Conservation (phyloP, 2,888 invertebrate genomes). For the Machimus atricapillus region DNA sequence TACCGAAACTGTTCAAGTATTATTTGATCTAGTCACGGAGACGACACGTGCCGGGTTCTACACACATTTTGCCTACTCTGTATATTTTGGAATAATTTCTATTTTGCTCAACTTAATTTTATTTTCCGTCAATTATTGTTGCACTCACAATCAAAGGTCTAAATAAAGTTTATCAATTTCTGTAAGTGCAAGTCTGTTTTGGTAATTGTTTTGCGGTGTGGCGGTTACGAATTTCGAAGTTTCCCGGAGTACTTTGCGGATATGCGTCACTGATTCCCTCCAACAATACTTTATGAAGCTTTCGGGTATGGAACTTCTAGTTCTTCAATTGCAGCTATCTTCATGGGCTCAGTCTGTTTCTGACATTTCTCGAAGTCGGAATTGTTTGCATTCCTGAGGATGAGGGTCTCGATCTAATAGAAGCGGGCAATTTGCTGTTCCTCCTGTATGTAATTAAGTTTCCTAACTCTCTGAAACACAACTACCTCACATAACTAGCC, state of each 20-base stretch:
- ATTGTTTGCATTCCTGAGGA: neutral
- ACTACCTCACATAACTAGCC: neutral
- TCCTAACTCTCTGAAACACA: neutral
- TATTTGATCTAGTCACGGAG: neutral
- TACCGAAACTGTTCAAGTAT: slow-evolving; percentile 5
- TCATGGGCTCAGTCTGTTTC: neutral
- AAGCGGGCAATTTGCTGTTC: neutral
- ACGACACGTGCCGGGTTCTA: neutral
- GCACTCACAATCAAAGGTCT: slow-evolving; percentile 11
- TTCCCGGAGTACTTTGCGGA: neutral
- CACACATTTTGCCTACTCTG: neutral
- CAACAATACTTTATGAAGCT: neutral
- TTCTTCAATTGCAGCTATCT: neutral
- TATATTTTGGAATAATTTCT: neutral
- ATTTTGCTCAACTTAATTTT: neutral
- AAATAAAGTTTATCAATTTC: slow-evolving; percentile 9
- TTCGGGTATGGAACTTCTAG: no score
- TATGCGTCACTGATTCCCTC: neutral
- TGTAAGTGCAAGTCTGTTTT: neutral
- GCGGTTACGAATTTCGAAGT: neutral
- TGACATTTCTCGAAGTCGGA: neutral
- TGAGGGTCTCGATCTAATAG: neutral
- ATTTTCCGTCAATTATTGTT: slow-evolving; percentile 18
- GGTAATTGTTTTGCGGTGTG: neutral
- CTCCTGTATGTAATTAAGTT: neutral